Evolutionary conservation across 2,113 vertebrate genomes (phyloP).

Genomic region (Parus major): DNA sequence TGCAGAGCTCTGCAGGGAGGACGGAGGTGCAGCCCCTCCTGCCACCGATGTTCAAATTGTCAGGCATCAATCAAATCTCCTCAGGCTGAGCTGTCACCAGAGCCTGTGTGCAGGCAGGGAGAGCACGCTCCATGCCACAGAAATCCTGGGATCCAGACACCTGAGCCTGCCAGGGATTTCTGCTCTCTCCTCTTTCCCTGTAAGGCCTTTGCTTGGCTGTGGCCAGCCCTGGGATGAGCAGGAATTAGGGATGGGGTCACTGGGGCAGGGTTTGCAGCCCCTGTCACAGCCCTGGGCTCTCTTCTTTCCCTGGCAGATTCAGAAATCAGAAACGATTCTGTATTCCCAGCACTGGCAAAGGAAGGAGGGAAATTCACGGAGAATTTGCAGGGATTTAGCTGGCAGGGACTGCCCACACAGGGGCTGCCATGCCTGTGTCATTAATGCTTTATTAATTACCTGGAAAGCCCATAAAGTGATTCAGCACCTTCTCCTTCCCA

Average conservation of each 20-base stretch:
- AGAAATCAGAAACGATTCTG: neutral
- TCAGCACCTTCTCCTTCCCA: neutral
- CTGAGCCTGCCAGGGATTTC: conserved; percentile 75
- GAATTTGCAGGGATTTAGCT: neutral
- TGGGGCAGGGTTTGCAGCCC: neutral
- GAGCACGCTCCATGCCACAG: conserved; percentile 58
- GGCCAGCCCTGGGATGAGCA: conserved; percentile 53
- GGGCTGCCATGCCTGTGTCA: neutral
- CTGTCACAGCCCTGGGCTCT: fast-evolving
- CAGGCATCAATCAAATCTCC: neutral
- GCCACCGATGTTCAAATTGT: neutral
- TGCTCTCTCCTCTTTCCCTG: conserved; percentile 74
- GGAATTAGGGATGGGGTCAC: neutral
- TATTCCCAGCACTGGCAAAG: neutral
- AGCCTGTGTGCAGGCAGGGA: neutral
- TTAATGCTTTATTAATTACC: neutral
- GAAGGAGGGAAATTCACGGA: neutral
- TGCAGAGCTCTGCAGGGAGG: neutral
- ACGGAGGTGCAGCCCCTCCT: neutral
- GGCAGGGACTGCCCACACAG: neutral
- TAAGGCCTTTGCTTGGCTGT: conserved; percentile 68
- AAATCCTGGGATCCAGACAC: conserved; percentile 74
- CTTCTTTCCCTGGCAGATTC: neutral
- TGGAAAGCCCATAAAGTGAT: neutral
- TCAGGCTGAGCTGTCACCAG: neutral